Evolutionary conservation across 2,797 vertebrate genomes (phyloP).

Genomic region (Poeciliopsis paucimaculata): DNA sequence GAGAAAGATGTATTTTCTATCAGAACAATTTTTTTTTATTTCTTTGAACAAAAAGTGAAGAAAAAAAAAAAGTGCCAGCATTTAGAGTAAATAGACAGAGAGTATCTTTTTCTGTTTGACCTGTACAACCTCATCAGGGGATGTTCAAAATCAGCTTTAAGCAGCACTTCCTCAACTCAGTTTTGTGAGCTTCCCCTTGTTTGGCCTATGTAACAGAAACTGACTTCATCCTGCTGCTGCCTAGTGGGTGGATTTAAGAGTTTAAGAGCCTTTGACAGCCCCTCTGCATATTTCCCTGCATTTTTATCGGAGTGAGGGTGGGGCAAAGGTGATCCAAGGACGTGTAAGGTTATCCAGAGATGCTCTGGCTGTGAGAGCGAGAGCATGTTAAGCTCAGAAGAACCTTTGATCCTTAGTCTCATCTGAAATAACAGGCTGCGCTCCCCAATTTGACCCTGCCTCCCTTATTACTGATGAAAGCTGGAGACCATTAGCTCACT

Average conservation of each 20-base stretch:
- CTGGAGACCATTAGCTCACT: slow-evolving; percentile 21
- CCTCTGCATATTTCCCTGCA: slow-evolving; percentile 38
- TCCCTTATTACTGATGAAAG: slow-evolving; percentile 67
- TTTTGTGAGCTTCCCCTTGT: slow-evolving; percentile 5
- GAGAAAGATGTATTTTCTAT: background rate
- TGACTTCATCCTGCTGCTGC: slow-evolving; percentile 10
- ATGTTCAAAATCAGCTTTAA: slow-evolving; percentile 25
- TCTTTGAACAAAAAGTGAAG: background rate
- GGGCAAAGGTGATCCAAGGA: slow-evolving; percentile 52
- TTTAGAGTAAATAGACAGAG: background rate
- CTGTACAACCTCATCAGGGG: background rate
- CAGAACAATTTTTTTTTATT: slow-evolving; percentile 9
- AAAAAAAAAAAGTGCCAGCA: background rate
- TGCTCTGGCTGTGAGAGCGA: slow-evolving; percentile 14
- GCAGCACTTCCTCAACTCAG: background rate
- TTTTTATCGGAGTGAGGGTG: slow-evolving; percentile 18
- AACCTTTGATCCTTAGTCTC: slow-evolving; percentile 65
- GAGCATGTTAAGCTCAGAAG: slow-evolving; percentile 14
- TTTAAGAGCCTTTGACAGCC: slow-evolving; percentile 32
- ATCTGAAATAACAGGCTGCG: slow-evolving; percentile 61
- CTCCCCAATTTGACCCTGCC: slow-evolving; percentile 29
- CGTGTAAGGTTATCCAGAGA: slow-evolving; percentile 36
- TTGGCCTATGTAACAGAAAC: slow-evolving; percentile 8
- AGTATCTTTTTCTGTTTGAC: background rate
- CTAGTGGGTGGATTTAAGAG: slow-evolving; percentile 12